Evolutionary conservation across 2,113 vertebrate species (phyloP), one percentile per base, ranked within the genome.

Genomic region (Chrysemys picta): DNA sequence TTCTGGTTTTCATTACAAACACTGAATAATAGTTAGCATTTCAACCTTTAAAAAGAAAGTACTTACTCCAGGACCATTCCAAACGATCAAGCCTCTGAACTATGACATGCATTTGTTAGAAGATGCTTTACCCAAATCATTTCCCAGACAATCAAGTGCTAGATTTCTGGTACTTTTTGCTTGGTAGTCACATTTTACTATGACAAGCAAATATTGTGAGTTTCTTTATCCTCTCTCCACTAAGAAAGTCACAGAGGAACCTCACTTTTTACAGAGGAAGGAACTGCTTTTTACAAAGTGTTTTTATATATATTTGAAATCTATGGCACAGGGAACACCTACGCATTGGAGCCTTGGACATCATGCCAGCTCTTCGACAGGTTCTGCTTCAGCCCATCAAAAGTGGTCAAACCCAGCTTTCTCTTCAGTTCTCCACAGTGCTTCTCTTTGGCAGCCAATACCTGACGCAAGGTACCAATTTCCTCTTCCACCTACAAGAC

Each of bases 271-370:
- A 50, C 50, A 50, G 50, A 19, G 35, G 17, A 69, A n/a, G 17
- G 17, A 69, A 65, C 31, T 65, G 31, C 31, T 65, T 65, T 59
- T 65, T 65, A 65, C 62, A 65, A 31, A 16, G 31, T 10, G 65
- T 69, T 65, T 35, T 65, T 14, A 65, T 69, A 35, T n/a, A 10
- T 10, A 69, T 69, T n/a, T n/a, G 31, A 69, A 88, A 81, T 52
- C 27, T 13, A 19, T 47, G 54, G 4, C 84, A 53, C 10, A 4
- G 45, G 52, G 75, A 91, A 57, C 96, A 99, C 99, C 94, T 98
- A 99, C 99, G 99, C 99, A 0, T 98, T 99, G 72, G 99, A 99
- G 89, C 99, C 99, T 95, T 99, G 99, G 19, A 99, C 98, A 0
- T 99, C 99, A 1, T 99, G 99, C 99, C 99, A 99, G 96, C 99